A percentile compares a stretch with the other conserved stretches of the same genome.
Evolutionary conservation across 2,113 vertebrate genomes (phyloP).

Genomic region (Sterrhoptilus dennistouni): DNA sequence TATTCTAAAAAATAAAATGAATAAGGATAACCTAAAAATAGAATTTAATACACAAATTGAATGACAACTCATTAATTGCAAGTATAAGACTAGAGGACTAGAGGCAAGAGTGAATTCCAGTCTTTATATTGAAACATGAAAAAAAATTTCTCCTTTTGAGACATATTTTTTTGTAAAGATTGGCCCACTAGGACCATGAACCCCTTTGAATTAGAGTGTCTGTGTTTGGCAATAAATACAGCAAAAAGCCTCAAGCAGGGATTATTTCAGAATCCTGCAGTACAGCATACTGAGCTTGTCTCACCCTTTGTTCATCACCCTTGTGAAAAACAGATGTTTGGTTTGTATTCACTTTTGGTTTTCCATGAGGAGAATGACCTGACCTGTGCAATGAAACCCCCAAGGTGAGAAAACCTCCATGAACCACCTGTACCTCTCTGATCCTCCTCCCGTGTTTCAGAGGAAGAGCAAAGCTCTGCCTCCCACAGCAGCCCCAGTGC

Average conservation of each 20-base stretch:
- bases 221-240: background rate
- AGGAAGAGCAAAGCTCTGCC: background rate
- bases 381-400: fast-evolving
- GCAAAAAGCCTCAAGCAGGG: background rate
- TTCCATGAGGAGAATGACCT: background rate
- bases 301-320: background rate
- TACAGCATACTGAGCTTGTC: background rate
- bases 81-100: background rate
- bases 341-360: background rate
- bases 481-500: background rate
- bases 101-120: background rate
- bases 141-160: background rate
- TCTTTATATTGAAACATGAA: background rate
- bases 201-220: background rate
- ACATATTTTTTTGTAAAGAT: background rate
- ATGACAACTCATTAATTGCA: background rate
- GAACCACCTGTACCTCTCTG: background rate
- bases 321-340: background rate
- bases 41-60: background rate
- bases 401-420: background rate
- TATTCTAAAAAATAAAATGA: background rate
- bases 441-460: fast-evolving
- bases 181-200: background rate
- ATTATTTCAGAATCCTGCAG: background rate
- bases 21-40: background rate